Evolutionary conservation across 2,888 invertebrate genomes (phyloP).

Genomic region (Neoscelio sp.): DNA sequence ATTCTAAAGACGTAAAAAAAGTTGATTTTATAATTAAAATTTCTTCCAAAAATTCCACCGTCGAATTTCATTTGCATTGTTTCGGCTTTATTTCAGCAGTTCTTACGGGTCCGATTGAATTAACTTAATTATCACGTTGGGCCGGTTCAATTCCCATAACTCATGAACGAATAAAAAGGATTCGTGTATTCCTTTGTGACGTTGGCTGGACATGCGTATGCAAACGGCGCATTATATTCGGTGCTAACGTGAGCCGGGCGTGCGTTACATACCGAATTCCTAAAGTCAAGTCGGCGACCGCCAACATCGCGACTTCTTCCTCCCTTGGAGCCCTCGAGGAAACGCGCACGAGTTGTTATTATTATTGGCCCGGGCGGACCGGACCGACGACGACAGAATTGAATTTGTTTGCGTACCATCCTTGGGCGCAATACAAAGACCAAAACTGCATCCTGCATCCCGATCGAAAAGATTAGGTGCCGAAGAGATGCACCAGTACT

Average conservation of each 20-base stretch:
- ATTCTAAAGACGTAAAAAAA: too few species aligned
- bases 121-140: too few species aligned
- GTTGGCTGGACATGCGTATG: background rate
- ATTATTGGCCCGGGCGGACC: constrained; percentile 45
- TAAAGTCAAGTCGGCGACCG: constrained; percentile 29
- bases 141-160: too few species aligned
- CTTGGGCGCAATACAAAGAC: constrained; percentile 15
- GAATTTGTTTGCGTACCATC: constrained; percentile 43
- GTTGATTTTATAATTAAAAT: too few species aligned
- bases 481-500: constrained; percentile 11
- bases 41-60: too few species aligned
- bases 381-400: constrained; percentile 50
- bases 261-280: constrained; percentile 46
- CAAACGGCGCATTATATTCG: constrained; percentile 16
- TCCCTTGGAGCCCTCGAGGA: constrained; percentile 34
- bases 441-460: constrained; percentile 29
- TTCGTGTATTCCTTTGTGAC: too few species aligned
- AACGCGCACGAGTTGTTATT: constrained; percentile 28
- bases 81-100: too few species aligned
- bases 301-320: constrained; percentile 24
- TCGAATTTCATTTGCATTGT: too few species aligned
- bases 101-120: too few species aligned
- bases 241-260: constrained; percentile 20
- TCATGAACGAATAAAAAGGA: too few species aligned
- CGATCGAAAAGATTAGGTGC: constrained; percentile 16